These are phyloP conservation scores for Caloenas nicobarica DNA, from an alignment of 2,113 vertebrate genomes.

Conservation along the genomic window DNA sequence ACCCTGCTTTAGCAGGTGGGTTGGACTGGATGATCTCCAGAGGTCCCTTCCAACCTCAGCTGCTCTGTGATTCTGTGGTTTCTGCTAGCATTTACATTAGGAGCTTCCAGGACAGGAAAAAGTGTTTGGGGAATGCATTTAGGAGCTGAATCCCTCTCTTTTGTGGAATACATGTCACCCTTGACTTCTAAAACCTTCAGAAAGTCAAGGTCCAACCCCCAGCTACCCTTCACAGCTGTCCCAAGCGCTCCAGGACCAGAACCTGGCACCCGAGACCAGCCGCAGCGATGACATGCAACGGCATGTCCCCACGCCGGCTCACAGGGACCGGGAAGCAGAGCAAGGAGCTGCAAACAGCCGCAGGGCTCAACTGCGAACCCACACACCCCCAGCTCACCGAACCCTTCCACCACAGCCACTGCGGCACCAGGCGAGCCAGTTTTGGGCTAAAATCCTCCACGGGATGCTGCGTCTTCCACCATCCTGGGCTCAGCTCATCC, in stretches of 20 bases:
- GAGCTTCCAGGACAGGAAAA: background rate
- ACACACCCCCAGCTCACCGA: rapidly evolving
- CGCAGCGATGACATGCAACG: rapidly evolving
- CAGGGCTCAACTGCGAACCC: rapidly evolving
- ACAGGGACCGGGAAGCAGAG: background rate
- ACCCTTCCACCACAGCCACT: background rate
- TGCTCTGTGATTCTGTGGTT: too few species aligned
- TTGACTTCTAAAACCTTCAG: background rate
- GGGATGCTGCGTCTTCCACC: background rate
- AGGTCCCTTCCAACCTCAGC: too few species aligned
- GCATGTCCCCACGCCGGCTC: background rate
- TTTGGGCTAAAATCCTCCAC: background rate
- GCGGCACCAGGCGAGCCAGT: rapidly evolving
- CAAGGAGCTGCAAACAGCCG: background rate
- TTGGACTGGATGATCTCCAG: too few species aligned
- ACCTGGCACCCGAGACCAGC: background rate
- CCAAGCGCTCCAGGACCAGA: background rate
- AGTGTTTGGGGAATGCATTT: background rate
- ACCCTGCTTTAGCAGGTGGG: too few species aligned
- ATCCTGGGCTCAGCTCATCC: background rate
- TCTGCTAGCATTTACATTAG: background rate
- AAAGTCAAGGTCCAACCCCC: background rate
- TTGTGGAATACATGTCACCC: background rate
- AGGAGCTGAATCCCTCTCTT: background rate
- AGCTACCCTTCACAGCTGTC: background rate